Evolutionary conservation across 2,797 vertebrate species (phyloP), one percentile per base, ranked within the genome.

Genomic region (Pseudochaenichthys georgianus): DNA sequence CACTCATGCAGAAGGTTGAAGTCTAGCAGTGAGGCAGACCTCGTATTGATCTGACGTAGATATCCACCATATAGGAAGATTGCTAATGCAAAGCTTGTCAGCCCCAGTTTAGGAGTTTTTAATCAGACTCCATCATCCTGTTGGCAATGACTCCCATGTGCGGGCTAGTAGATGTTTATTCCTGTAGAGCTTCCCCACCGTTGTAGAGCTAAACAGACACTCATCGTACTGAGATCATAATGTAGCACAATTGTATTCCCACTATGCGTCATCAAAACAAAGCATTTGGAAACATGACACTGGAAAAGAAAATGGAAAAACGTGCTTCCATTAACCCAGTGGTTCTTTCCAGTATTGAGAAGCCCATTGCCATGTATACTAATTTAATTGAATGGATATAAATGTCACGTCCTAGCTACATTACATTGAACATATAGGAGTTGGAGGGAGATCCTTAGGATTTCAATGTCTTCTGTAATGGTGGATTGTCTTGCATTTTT

Each of bases 1-100:
- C 87, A 77, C 71, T 93, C 90, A 84, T 87, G 90, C 88, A 89
- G 88, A 86, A 93, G 89, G 90, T 81, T 82, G 81, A 81, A 88
- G 69, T 82, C 66, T 48, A 42, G 73, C 64, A 65, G 73, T 62
- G 59, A 69, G 52, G 75, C 53, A 82, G 81, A 83, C 79, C 46
- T 76, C 53, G 8, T 70, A 81, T 84, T 70, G 80, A 89, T 91
- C 80, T 69, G 82, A 88, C 77, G 76, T 53, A 45, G 86, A 91
- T 82, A 82, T 78, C 63, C 70, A 54, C 69, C 11, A 6, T 64
- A 28, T 62, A 41, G 55, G 69, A 46, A 23, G 70, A 72, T 65
- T 71, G 28, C 83, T 83, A 79, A 84, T 77, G 72, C 80, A 63
- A 82, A 83, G 80, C 85, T 85, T 86, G 88, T 88, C 88, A 81